Conservation (phyloP, 2,797 vertebrate species). For the Poliocrania exsul region DNA sequence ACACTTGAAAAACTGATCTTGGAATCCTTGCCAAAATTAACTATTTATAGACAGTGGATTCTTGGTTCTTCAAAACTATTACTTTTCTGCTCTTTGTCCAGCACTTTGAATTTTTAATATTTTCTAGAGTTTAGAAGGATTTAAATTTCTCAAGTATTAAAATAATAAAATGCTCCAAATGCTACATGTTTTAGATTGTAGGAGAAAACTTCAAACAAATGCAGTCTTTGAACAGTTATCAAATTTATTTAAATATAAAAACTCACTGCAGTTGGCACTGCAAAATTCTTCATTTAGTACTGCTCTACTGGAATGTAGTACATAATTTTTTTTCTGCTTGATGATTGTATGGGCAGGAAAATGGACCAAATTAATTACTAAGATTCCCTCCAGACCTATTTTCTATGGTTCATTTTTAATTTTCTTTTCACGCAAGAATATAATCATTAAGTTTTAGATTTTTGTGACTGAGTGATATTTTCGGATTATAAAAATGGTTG, state of each 20-base stretch:
- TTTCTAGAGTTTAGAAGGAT: not conserved
- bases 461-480: conserved; percentile 1
- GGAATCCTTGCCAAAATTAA: not conserved
- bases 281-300: not conserved
- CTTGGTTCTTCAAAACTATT: not conserved
- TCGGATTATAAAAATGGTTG: not conserved
- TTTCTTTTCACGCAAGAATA: not conserved
- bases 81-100: not conserved
- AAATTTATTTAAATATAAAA: not conserved
- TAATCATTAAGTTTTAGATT: not conserved
- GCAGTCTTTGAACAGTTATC: not conserved
- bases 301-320: not conserved
- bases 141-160: not conserved
- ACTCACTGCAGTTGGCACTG: not conserved
- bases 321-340: not conserved
- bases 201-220: not conserved
- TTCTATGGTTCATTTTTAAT: not conserved
- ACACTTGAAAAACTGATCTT: not conserved
- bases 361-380: not conserved
- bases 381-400: not conserved
- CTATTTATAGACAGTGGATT: not conserved
- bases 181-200: not conserved
- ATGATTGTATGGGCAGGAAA: not conserved
- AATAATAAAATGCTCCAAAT: not conserved
- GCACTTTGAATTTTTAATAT: not conserved